Conservation (phyloP, 2,888 invertebrate species). For the Drosophila neutralis region DNA sequence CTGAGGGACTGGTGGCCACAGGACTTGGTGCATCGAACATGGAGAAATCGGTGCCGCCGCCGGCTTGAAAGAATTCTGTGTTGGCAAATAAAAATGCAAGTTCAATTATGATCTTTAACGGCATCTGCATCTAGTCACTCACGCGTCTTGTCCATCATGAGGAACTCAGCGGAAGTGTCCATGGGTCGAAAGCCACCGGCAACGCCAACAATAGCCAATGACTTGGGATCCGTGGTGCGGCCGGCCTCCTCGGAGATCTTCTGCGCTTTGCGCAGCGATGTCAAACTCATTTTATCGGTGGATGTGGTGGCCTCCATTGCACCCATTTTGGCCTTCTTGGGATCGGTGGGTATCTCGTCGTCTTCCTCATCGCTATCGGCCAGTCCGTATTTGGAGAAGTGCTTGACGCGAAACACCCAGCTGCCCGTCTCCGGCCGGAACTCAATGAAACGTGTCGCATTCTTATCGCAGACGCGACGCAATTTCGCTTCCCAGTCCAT, state of each 20-base stretch:
- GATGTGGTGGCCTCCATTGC: slow-evolving; percentile 25
- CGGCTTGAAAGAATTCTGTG: slow-evolving; percentile 80
- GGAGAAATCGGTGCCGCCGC: slow-evolving; percentile 70
- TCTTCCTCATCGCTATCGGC: slow-evolving; percentile 96
- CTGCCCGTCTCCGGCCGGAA: slow-evolving; percentile 98
- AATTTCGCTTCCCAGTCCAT: slow-evolving; percentile 95
- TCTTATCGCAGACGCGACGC: slow-evolving; percentile 92
- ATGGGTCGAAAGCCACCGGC: slow-evolving; percentile 69
- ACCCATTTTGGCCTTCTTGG: slow-evolving; percentile 83
- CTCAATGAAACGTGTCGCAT: slow-evolving; percentile 96
- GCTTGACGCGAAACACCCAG: slow-evolving; percentile 98
- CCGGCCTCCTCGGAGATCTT: slow-evolving; percentile 73
- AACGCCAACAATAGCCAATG: slow-evolving; percentile 40
- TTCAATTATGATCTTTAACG: not conserved
- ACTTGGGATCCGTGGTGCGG: slow-evolving; percentile 73
- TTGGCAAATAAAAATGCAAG: not conserved
- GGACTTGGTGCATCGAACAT: slow-evolving; percentile 69
- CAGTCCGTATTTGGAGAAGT: slow-evolving; percentile 97
- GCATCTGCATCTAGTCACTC: slow-evolving; percentile 9
- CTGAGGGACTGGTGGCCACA: slow-evolving; percentile 87
- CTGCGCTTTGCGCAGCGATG: slow-evolving; percentile 66
- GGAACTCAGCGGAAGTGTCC: slow-evolving; percentile 80
- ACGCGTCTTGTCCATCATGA: slow-evolving; percentile 83
- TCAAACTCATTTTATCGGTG: slow-evolving; percentile 64
- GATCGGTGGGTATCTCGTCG: slow-evolving; percentile 87